A percentile compares a stretch with the other conserved stretches of the same genome.
Evolutionary conservation across 2,888 invertebrate species (phyloP).

Genomic region (Ernsta delagoae): DNA sequence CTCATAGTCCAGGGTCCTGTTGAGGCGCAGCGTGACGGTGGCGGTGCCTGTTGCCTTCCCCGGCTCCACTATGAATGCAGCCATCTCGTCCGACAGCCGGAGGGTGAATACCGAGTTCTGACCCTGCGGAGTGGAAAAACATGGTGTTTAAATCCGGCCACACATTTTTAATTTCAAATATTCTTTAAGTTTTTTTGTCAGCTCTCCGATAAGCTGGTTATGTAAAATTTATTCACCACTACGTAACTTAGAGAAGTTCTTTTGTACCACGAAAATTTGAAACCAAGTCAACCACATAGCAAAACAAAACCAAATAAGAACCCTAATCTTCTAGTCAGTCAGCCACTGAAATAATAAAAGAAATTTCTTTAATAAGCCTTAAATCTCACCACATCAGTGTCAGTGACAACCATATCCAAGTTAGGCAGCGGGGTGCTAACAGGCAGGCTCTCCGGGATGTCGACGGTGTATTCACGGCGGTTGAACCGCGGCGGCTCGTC

Average conservation of each 20-base stretch:
- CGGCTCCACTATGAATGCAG: conserved; percentile 94
- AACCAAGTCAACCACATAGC: too few relatives aligned
- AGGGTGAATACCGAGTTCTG: conserved; percentile 93
- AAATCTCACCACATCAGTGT: conserved; percentile 90
- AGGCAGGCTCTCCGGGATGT: conserved; percentile 92
- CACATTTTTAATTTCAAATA: too few relatives aligned
- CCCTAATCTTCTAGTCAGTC: too few relatives aligned
- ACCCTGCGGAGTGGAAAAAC: conserved; percentile 83
- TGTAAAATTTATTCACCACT: too few relatives aligned
- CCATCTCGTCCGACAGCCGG: conserved; percentile 91
- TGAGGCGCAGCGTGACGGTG: conserved; percentile 92
- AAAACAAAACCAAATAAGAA: too few relatives aligned
- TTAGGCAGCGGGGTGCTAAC: conserved; percentile 92
- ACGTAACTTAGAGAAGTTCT: too few relatives aligned
- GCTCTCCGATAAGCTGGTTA: too few relatives aligned
- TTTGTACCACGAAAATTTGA: too few relatives aligned
- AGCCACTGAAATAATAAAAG: too few relatives aligned
- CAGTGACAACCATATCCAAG: conserved; percentile 93
- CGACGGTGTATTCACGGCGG: conserved; percentile 91
- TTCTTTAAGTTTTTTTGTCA: too few relatives aligned
- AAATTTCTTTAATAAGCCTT: too few relatives aligned
- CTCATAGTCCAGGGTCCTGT: conserved; percentile 94
- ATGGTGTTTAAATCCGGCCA: too few relatives aligned
- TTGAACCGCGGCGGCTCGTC: conserved; percentile 95
- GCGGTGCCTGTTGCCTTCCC: conserved; percentile 91